phyloP scores from a whole-genome alignment of 2,797 vertebrate genomes.

The Mycteria americana region DNA sequence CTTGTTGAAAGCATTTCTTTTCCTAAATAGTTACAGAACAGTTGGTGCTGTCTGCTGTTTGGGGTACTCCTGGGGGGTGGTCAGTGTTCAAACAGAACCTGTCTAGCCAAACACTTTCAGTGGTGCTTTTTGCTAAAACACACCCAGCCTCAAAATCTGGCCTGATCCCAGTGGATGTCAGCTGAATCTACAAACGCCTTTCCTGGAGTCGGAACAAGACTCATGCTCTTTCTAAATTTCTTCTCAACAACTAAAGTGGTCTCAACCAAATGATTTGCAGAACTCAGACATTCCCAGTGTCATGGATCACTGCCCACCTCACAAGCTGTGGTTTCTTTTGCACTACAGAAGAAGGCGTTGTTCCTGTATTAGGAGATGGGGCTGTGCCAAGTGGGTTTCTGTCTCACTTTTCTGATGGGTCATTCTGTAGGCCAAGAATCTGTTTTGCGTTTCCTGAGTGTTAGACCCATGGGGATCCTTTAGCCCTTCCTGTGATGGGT shows the following conservation, averaged over 20 bases:
- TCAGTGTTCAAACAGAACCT: neutral
- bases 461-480: neutral
- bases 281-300: neutral
- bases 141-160: neutral
- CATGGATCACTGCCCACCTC: neutral
- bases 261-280: neutral
- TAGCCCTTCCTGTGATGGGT: neutral
- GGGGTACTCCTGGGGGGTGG: neutral
- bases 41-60: neutral
- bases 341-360: accelerated
- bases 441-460: neutral
- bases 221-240: neutral
- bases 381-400: neutral
- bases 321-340: neutral
- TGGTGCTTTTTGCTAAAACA: neutral
- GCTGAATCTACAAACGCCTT: neutral
- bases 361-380: neutral
- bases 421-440: neutral
- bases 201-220: neutral
- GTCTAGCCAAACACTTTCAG: neutral
- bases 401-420: neutral
- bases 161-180: neutral
- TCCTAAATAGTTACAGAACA: neutral
- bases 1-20: neutral
- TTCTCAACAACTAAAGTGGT: neutral